Base-by-base conservation (phyloP, 2,797 vertebrate species). In the Crenichthys baileyi region DNA sequence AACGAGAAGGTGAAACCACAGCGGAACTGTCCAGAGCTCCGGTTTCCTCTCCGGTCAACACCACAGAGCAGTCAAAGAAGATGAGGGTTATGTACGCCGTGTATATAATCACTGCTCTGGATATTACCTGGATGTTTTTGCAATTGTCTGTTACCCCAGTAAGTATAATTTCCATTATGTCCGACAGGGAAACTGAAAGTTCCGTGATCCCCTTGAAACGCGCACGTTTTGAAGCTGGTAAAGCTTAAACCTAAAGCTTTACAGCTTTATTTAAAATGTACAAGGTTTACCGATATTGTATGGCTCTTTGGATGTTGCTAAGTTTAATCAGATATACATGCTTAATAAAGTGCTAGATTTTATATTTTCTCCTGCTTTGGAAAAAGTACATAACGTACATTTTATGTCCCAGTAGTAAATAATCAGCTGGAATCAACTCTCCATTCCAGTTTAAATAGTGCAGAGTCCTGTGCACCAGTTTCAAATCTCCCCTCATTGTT, bases 71-170 rank as follows among this genome's bases (percentile, higher is more conserved):
- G 1, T 16, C 8, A 0, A 78, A 72, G 15, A 91, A 39, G 78
- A 80, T 4, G 68, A 93, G 15, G 7, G 70, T 93, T 0, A 92
- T 96, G 50, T 26, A 73, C 18, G 12, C 91, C 8, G 91, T 93
- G 11, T 96, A 96, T 68, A 0, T 95, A 20, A 92, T 96, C 73
- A 82, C 84, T 18, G 85, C 92, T 53, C 22, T 96, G 90, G 95
- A 96, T 20, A 77, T 95, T 8, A 94, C 95, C 1, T 95, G 92
- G 90, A 91, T 96, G 80, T 96, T 96, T 76, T 51, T 96, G 1
- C 95, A 95, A 89, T 89, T 96, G 70, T 94, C 96, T 1, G 86
- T 96, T 3, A 96, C 95, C 4, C 95, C 96, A 48, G 95, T 96
- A 58, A 91, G 95, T 93, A 44, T 12, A 9, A 3, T 70, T 6